phyloP scores from a whole-genome alignment of 2,888 invertebrate genomes.

The Aradus depressus region DNA sequence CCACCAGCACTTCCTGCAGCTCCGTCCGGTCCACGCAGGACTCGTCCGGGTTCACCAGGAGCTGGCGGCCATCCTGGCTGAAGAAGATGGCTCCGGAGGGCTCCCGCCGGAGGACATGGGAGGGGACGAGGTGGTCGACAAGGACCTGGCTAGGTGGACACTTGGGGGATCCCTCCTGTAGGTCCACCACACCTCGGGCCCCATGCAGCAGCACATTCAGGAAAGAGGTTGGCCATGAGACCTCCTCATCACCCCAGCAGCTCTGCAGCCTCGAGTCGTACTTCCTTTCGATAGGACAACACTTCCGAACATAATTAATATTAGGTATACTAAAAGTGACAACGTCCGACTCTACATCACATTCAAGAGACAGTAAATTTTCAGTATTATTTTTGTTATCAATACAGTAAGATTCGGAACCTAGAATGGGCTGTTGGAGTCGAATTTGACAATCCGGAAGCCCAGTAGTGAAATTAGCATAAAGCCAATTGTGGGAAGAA shows the following conservation, averaged over 20 bases:
- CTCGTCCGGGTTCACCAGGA: conserved; percentile 27
- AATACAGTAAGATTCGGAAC: conserved; percentile 19
- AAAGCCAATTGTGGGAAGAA: conserved; percentile 20
- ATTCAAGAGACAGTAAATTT: conserved; percentile 13
- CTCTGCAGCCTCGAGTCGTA: conserved; percentile 25
- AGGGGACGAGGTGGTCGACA: conserved; percentile 24
- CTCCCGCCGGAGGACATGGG: conserved; percentile 20
- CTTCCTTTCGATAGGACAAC: conserved; percentile 26
- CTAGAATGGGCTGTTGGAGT: conserved; percentile 3
- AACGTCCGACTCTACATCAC: conserved; percentile 13
- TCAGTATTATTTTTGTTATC: conserved; percentile 18
- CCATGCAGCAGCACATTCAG: conserved; percentile 24
- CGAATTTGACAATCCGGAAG: conserved; percentile 17
- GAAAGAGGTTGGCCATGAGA: conserved; percentile 19
- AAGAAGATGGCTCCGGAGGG: conserved; percentile 26
- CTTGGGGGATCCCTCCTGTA: conserved; percentile 24
- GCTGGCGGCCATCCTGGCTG: conserved; percentile 15
- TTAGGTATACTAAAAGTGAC: conserved; percentile 20
- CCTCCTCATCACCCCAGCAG: conserved; percentile 23
- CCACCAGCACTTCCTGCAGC: conserved; percentile 25
- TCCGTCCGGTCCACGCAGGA: conserved; percentile 33
- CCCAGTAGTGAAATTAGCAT: conserved; percentile 22
- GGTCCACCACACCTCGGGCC: conserved; percentile 21
- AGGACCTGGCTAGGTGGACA: conserved; percentile 24
- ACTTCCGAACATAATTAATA: conserved; percentile 28